Conservation (phyloP, 2,797 vertebrate species). For the Acrossocheilus fasciatus region DNA sequence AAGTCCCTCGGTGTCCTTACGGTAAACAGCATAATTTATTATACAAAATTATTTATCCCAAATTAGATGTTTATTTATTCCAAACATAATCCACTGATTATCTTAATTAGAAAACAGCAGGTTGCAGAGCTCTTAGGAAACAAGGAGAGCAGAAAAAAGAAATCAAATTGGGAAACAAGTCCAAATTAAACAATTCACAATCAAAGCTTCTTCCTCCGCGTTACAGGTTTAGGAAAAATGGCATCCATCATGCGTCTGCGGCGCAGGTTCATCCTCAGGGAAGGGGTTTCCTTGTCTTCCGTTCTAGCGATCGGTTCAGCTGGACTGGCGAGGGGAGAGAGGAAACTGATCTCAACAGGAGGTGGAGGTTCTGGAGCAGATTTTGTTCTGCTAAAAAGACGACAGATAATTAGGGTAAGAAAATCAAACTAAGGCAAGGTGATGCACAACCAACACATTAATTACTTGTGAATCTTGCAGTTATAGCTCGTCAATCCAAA, state of each 20-base stretch:
- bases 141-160: slow-evolving; percentile 69
- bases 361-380: slow-evolving; percentile 76
- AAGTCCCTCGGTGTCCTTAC: slow-evolving; percentile 63
- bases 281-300: slow-evolving; percentile 61
- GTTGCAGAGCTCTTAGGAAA: slow-evolving; percentile 58
- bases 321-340: slow-evolving; percentile 90
- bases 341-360: slow-evolving; percentile 81
- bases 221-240: slow-evolving; percentile 89
- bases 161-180: slow-evolving; percentile 24
- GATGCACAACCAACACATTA: not conserved
- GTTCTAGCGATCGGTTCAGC: slow-evolving; percentile 58
- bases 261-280: slow-evolving; percentile 76
- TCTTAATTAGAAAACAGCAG: slow-evolving; percentile 70
- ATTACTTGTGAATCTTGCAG: not conserved
- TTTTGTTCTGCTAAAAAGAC: slow-evolving; percentile 75
- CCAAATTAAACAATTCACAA: slow-evolving; percentile 39
- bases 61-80: slow-evolving; percentile 72
- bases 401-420: not conserved
- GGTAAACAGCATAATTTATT: slow-evolving; percentile 86
- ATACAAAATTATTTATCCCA: slow-evolving; percentile 84
- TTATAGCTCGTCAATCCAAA: not conserved
- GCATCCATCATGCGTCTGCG: slow-evolving; percentile 84
- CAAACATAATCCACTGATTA: slow-evolving; percentile 67
- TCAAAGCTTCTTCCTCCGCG: slow-evolving; percentile 91
- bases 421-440: not conserved